Conservation (phyloP, 2,113 vertebrate genomes). For the Laticauda laticaudata region DNA sequence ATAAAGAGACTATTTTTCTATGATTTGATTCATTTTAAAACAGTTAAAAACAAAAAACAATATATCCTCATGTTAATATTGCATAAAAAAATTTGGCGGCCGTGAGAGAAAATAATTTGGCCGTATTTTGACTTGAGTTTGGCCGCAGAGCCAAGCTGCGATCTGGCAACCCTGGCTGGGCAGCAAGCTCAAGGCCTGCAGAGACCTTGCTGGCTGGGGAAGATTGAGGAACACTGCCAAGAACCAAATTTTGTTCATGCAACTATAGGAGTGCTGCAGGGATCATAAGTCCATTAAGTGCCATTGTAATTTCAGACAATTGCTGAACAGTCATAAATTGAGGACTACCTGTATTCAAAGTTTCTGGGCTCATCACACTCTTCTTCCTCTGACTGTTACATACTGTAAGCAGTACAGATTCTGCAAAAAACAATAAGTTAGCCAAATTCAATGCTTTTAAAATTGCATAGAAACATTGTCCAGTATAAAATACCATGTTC, state of each 20-base stretch:
- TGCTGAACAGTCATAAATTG: background rate
- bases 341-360: background rate
- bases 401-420: background rate
- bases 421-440: background rate
- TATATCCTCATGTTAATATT: too few relatives aligned
- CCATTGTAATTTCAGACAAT: background rate
- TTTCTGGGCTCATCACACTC: background rate
- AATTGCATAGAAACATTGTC: background rate
- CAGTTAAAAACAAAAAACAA: too few relatives aligned
- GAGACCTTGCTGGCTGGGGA: background rate
- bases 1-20: too few relatives aligned
- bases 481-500: background rate
- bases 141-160: too few relatives aligned
- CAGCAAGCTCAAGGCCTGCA: background rate
- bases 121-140: too few relatives aligned
- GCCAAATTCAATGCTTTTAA: background rate
- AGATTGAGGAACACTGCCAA: background rate
- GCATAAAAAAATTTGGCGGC: too few relatives aligned
- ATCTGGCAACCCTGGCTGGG: background rate
- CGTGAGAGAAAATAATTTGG: too few relatives aligned
- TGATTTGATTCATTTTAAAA: too few relatives aligned
- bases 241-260: background rate
- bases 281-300: background rate
- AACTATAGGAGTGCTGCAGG: background rate
- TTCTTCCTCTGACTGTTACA: background rate